These are phyloP conservation scores for Limnodromus scolopaceus DNA, from an alignment of 2,797 vertebrate genomes.

Conservation along the genomic window DNA sequence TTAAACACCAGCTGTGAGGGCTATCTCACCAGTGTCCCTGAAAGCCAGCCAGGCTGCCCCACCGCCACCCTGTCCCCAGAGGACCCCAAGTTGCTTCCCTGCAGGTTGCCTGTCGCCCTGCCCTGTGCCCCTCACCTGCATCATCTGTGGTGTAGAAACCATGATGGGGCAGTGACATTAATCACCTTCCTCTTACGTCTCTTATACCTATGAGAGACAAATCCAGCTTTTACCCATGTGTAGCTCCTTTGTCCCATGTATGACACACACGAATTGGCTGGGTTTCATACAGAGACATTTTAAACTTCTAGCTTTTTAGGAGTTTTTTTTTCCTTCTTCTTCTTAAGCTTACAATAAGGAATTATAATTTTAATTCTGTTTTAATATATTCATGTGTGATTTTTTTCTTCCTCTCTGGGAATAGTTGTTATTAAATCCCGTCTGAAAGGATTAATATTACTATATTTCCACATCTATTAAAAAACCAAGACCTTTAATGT, in stretches of 20 bases:
- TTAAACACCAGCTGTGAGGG: not conserved
- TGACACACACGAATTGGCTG: not conserved
- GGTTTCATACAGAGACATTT: not conserved
- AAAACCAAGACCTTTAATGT: not conserved
- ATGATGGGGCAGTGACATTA: fast-evolving
- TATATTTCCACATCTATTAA: not conserved
- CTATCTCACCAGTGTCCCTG: not conserved
- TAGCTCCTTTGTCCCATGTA: not conserved
- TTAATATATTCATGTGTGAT: not conserved
- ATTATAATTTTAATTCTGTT: not conserved
- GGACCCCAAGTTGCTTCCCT: not conserved
- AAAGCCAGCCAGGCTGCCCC: not conserved
- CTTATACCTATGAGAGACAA: not conserved
- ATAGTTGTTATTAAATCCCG: not conserved
- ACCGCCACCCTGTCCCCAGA: fast-evolving
- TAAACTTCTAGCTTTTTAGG: not conserved
- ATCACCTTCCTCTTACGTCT: not conserved
- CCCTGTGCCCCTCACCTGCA: fast-evolving
- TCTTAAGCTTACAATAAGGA: not conserved
- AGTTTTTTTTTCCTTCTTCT: not conserved
- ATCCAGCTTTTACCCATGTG: not conserved
- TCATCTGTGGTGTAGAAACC: fast-evolving
- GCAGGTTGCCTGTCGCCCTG: not conserved
- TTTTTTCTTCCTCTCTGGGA: not conserved
- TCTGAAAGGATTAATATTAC: not conserved